phyloP scores from a whole-genome alignment of 2,113 vertebrate species.

The Thunnus maccoyii region DNA sequence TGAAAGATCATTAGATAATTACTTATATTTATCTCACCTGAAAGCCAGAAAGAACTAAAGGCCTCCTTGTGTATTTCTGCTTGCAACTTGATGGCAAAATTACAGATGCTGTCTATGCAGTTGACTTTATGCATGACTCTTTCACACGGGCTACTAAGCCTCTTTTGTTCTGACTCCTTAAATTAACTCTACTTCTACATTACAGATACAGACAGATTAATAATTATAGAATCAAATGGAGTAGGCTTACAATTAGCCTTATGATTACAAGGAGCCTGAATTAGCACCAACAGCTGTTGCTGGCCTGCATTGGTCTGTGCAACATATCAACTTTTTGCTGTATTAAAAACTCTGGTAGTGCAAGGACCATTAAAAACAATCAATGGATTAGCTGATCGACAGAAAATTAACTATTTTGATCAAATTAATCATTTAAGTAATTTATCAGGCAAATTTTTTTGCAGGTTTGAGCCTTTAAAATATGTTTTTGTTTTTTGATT shows the following conservation, averaged over 20 bases:
- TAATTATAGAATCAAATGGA: constrained; percentile 55
- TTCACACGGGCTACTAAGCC: constrained; percentile 24
- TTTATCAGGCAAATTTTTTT: background rate
- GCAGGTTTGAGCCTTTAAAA: background rate
- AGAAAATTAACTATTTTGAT: background rate
- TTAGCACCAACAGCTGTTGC: constrained; percentile 22
- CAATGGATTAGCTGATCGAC: background rate
- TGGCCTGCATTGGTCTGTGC: background rate
- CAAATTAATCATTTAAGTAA: background rate
- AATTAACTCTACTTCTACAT: constrained; percentile 39
- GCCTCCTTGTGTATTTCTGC: constrained; percentile 9
- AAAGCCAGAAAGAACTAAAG: constrained; percentile 35
- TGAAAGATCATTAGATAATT: constrained; percentile 73
- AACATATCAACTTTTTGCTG: background rate
- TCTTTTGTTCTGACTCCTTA: constrained; percentile 48
- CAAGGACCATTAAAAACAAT: background rate
- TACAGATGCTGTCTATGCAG: constrained; percentile 39
- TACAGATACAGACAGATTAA: constrained; percentile 53
- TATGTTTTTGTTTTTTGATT: background rate
- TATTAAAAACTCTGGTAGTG: background rate
- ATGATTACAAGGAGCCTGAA: constrained; percentile 28
- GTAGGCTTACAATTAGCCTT: constrained; percentile 48
- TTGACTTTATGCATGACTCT: constrained; percentile 36
- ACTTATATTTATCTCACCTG: constrained; percentile 66
- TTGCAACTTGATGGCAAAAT: constrained; percentile 52